Evolutionary conservation across 1,140 invertebrate genomes (phyloP).

Genomic region (Drosophila seguyi): DNA sequence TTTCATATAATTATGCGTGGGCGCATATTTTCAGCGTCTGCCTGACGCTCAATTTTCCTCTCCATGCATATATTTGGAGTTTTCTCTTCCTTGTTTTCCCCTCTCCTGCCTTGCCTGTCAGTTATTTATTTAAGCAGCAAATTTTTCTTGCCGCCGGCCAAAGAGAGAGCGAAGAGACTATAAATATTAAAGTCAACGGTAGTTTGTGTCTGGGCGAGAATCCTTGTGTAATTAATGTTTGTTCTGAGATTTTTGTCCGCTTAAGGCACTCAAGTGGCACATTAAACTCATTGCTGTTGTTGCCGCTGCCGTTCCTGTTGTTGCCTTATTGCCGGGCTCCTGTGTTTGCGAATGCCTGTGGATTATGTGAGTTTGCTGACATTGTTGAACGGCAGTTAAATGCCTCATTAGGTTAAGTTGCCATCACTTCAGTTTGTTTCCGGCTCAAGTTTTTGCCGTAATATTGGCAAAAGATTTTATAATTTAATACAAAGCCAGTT

Average conservation of each 20-base stretch:
- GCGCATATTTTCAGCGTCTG: conserved; percentile 54
- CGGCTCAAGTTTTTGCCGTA: conserved; percentile 6
- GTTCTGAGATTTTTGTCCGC: conserved; percentile 61
- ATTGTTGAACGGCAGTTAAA: conserved; percentile 68
- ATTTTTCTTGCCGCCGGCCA: conserved; percentile 46
- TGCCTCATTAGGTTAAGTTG: conserved; percentile 67
- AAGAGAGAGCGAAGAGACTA: conserved; percentile 41
- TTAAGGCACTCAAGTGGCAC: conserved; percentile 65
- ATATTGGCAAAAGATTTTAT: conserved; percentile 26
- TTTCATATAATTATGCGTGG: conserved; percentile 82
- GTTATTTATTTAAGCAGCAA: conserved; percentile 75
- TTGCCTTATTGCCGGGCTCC: conserved; percentile 2
- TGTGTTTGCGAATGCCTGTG: conserved; percentile 38
- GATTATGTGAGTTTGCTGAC: conserved; percentile 68
- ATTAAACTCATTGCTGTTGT: conserved; percentile 50
- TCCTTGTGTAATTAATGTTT: conserved; percentile 76
- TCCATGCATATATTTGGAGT: conserved; percentile 3
- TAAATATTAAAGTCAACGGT: conserved; percentile 80
- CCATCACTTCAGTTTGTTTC: conserved; percentile 29
- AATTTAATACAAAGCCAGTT: conserved; percentile 15
- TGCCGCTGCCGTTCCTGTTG: conserved; percentile 13
- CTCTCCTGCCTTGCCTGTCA: conserved; percentile 6
- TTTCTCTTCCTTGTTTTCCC: neutral
- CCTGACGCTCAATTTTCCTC: conserved; percentile 33
- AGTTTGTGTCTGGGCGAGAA: conserved; percentile 61